A percentile compares a stretch with the other conserved stretches of the same genome.
Conservation (phyloP, 2,888 invertebrate genomes). For the Philaethria dido region DNA sequence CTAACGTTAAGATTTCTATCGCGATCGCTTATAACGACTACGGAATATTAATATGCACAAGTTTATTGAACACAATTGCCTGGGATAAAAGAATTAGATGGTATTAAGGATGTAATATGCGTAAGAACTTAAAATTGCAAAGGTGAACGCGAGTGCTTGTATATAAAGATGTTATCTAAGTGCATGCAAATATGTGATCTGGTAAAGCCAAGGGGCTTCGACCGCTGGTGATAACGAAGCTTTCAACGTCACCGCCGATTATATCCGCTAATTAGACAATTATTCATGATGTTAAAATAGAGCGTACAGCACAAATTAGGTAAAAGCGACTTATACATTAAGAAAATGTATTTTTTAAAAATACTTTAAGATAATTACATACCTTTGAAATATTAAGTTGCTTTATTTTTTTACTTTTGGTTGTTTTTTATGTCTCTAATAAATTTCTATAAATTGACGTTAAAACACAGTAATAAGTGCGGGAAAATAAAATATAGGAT, state of each 20-base stretch:
- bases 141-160: constrained; percentile 51
- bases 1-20: constrained; percentile 65
- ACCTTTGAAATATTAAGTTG: too few relatives aligned
- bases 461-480: background rate
- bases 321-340: background rate
- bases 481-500: background rate
- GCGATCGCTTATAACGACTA: constrained; percentile 57
- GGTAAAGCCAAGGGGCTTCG: constrained; percentile 73
- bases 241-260: constrained; percentile 49
- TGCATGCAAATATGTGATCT: constrained; percentile 70
- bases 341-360: background rate
- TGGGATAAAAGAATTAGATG: constrained; percentile 15
- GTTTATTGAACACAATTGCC: constrained; percentile 29
- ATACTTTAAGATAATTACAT: background rate
- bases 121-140: constrained; percentile 32
- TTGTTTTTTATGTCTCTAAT: background rate
- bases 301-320: constrained; percentile 5
- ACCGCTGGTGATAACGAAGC: constrained; percentile 62
- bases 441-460: background rate
- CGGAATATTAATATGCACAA: constrained; percentile 66
- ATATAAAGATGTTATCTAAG: constrained; percentile 69
- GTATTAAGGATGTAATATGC: background rate
- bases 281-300: constrained; percentile 10
- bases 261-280: constrained; percentile 52
- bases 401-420: too few relatives aligned